Percentiles rank a stretch among this genome's conserved stretches.
phyloP scores from a whole-genome alignment of 2,888 invertebrate species.

The Tetramorium bicarinatum region DNA sequence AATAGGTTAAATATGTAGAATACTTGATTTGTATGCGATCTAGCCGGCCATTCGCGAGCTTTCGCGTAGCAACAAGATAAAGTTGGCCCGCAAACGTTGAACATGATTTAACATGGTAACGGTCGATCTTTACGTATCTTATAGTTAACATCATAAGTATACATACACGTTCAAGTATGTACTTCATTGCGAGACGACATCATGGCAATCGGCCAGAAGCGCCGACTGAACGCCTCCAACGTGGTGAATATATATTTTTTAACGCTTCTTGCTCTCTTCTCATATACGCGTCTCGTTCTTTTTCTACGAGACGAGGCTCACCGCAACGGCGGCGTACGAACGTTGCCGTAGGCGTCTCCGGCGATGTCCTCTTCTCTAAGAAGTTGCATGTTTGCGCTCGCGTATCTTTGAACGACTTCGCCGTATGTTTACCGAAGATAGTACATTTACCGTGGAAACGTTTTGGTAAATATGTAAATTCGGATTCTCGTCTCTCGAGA shows the following conservation, averaged over 20 bases:
- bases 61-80: conserved; percentile 10
- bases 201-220: conserved; percentile 67
- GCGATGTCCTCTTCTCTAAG: conserved; percentile 41
- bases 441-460: conserved; percentile 42
- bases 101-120: conserved; percentile 20
- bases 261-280: conserved; percentile 46
- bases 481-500: not conserved
- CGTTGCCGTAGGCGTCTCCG: conserved; percentile 32
- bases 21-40: conserved; percentile 4
- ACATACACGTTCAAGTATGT: conserved; percentile 9
- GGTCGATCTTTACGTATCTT: conserved; percentile 11
- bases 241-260: conserved; percentile 68
- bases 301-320: conserved; percentile 6
- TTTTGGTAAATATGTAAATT: conserved; percentile 51
- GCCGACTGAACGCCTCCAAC: conserved; percentile 52
- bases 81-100: not conserved
- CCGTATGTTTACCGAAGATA: conserved; percentile 42
- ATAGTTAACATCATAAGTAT: not conserved
- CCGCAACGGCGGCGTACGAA: conserved; percentile 22
- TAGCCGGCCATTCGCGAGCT: not conserved
- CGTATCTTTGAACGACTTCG: conserved; percentile 43
- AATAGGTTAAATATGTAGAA: not conserved
- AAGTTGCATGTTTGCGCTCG: conserved; percentile 51
- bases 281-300: not conserved
- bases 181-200: conserved; percentile 30